A percentile compares a stretch with the other conserved stretches of the same genome.
These are phyloP conservation scores for Drosophila paulistorum DNA, from an alignment of 1,140 invertebrate genomes.

Conservation along the genomic window DNA sequence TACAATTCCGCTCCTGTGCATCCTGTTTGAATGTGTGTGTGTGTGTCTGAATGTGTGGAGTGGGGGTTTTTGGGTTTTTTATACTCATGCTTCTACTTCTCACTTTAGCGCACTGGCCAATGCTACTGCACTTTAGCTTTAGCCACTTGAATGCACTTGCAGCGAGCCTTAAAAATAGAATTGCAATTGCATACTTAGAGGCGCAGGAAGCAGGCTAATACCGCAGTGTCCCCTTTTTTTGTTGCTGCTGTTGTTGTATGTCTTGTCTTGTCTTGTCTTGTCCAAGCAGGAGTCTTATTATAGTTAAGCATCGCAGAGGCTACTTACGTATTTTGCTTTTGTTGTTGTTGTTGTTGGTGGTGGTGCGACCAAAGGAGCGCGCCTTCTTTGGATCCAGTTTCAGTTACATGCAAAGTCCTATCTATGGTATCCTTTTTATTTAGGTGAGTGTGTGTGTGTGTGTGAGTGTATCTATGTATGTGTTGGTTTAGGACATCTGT, in stretches of 20 bases:
- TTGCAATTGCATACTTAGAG: slow-evolving; percentile 78
- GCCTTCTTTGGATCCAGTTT: slow-evolving; percentile 73
- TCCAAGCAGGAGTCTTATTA: slow-evolving; percentile 69
- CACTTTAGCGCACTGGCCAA: slow-evolving; percentile 43
- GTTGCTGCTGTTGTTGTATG: background rate
- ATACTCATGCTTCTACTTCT: background rate
- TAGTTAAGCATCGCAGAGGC: slow-evolving; percentile 65
- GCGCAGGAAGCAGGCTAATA: slow-evolving; percentile 64
- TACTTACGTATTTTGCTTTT: slow-evolving; percentile 64
- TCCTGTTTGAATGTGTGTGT: slow-evolving; percentile 22
- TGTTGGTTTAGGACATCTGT: slow-evolving; percentile 74
- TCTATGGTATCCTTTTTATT: slow-evolving; percentile 39
- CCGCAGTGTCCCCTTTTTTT: slow-evolving; percentile 30
- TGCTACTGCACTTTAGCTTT: slow-evolving; percentile 71
- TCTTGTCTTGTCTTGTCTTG: slow-evolving; percentile 56
- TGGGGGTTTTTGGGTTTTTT: slow-evolving; percentile 6
- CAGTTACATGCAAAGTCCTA: slow-evolving; percentile 55
- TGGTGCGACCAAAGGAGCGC: slow-evolving; percentile 50
- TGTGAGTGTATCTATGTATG: slow-evolving; percentile 18
- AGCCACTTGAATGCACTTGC: slow-evolving; percentile 69
- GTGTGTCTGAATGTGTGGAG: slow-evolving; percentile 12
- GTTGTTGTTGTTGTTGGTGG: slow-evolving; percentile 32
- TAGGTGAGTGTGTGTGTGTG: slow-evolving; percentile 7
- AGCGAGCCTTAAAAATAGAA: slow-evolving; percentile 72
- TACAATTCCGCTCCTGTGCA: background rate